A percentile compares a stretch with the other conserved stretches of the same genome.
phyloP scores from a whole-genome alignment of 2,113 vertebrate genomes.

The Antigone vipio region DNA sequence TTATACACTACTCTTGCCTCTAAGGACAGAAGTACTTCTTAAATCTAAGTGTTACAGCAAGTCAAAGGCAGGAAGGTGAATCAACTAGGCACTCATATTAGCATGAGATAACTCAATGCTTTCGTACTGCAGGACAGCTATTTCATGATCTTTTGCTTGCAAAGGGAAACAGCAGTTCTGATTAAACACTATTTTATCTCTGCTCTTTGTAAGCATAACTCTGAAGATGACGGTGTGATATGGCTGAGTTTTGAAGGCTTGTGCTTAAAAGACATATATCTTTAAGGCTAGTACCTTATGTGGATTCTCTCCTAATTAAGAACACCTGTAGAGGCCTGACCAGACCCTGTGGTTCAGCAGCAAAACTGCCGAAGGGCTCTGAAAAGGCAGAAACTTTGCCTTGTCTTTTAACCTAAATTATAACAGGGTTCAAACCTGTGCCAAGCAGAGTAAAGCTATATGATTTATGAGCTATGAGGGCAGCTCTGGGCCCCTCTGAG shows the following conservation, averaged over 20 bases:
- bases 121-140: slow-evolving; percentile 37
- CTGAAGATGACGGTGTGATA: slow-evolving; percentile 50
- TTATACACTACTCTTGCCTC: neutral
- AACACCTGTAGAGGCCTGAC: slow-evolving; percentile 57
- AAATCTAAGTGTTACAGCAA: neutral
- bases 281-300: slow-evolving; percentile 46
- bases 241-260: slow-evolving; percentile 49
- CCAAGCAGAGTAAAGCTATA: slow-evolving; percentile 30
- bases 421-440: slow-evolving; percentile 52
- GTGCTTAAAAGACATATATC: slow-evolving; percentile 49
- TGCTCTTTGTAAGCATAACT: slow-evolving; percentile 49
- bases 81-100: neutral
- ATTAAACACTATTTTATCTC: slow-evolving; percentile 68
- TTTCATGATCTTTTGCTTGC: slow-evolving; percentile 46
- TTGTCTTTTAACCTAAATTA: slow-evolving; percentile 59
- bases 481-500: slow-evolving; percentile 25
- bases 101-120: neutral
- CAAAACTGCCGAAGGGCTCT: slow-evolving; percentile 55
- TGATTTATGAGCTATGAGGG: slow-evolving; percentile 50
- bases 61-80: slow-evolving; percentile 28
- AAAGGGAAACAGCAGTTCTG: slow-evolving; percentile 50
- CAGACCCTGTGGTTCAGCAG: slow-evolving; percentile 51
- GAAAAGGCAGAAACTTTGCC: slow-evolving; percentile 38
- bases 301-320: slow-evolving; percentile 49
- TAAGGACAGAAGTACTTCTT: neutral